Conservation (phyloP, 2,797 vertebrate genomes). For the Synanceia verrucosa region DNA sequence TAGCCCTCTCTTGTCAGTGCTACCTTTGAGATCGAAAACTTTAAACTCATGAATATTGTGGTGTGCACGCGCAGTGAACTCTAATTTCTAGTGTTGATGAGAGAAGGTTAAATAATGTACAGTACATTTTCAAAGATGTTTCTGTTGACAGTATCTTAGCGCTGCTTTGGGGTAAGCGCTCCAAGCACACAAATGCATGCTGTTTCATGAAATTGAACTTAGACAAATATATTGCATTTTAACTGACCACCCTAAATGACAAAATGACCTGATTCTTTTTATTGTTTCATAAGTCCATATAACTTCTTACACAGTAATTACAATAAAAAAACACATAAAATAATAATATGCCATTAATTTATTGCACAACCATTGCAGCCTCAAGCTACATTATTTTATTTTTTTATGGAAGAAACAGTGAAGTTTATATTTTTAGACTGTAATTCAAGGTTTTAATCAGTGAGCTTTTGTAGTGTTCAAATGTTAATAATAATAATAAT, state of each 20-base stretch:
- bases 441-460: not conserved
- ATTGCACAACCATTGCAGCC: not conserved
- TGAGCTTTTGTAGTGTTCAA: not conserved
- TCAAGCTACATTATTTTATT: not conserved
- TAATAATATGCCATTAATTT: not conserved
- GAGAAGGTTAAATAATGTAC: constrained; percentile 32
- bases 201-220: not conserved
- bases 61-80: not conserved
- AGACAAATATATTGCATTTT: not conserved
- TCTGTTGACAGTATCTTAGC: constrained; percentile 23
- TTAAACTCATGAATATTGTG: constrained; percentile 30
- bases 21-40: constrained; percentile 13
- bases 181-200: not conserved
- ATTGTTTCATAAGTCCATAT: not conserved
- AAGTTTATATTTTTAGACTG: not conserved
- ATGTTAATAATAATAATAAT: not conserved
- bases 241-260: not conserved
- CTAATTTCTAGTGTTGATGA: constrained; percentile 18
- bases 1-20: not conserved
- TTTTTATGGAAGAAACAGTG: not conserved
- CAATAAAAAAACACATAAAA: not conserved
- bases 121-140: constrained; percentile 23
- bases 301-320: too few species aligned
- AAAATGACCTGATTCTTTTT: not conserved
- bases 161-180: constrained; percentile 23